Base-by-base conservation (phyloP, 1,140 invertebrate species). In the Drosophila teissieri region DNA sequence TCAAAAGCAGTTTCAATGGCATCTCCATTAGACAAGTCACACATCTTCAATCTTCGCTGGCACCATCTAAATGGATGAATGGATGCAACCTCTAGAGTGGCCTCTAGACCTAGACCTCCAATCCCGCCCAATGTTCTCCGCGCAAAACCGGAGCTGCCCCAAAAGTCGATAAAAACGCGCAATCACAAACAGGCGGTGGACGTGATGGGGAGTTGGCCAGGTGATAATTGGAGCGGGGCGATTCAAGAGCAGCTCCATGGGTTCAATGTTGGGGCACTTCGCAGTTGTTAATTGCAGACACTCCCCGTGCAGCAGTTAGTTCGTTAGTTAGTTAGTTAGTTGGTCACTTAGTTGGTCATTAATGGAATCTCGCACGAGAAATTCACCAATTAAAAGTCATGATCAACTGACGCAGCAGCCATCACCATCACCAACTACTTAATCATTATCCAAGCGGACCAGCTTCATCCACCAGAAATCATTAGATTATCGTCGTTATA, bases 371-470 rank as follows among this genome's bases (percentile, higher is more conserved):
- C n/a, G 64, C 42, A 56, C 51, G 24, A 70, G 44, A 40, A 69
- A 70, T 70, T 70, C 56, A 57, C 64, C 67, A 70, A 70, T 70
- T 70, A 70, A 70, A 70, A 70, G 67, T 70, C 67, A 70, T 69
- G 64, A 70, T 70, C 51, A 70, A 69, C 64, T 67, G 64, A 31
- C 45, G 54, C 24, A 22, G 54, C 24, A 22, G 14, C 58, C 57
- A 19, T 46, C 57, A 27, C n/a, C n/a, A n/a, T n/a, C 37, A 27
- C 10, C 49, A 68, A 46, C 63, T 70, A 56, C 49, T 70, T 69
- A 70, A 70, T 70, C 64, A 69, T 69, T 52, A 39, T 53, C 17
- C n/a, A 2, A 42, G 17, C n/a, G 2, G n/a, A 5, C 12, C 37
- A 65, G 64, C 46, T 31, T 44, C 46, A 37, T 44, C 46, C 60